Evolutionary conservation across 2,797 vertebrate genomes (phyloP).

Genomic region (Momotus momota): DNA sequence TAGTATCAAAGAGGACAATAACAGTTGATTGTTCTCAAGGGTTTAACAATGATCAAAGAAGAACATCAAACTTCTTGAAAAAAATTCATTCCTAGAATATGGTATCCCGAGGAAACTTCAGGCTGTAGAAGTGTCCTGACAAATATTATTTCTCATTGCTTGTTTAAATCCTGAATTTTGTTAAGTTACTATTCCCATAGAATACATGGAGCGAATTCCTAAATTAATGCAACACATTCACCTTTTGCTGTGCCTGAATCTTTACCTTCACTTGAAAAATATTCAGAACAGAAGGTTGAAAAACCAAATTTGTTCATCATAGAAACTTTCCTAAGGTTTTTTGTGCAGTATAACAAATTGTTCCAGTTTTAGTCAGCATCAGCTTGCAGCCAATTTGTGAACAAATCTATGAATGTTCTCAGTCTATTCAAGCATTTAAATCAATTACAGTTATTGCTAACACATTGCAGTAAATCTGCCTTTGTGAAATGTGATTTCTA

Average conservation of each 20-base stretch:
- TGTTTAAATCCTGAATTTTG: background rate
- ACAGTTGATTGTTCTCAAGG: background rate
- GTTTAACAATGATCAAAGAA: background rate
- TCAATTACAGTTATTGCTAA: constrained; percentile 2
- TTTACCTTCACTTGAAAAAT: background rate
- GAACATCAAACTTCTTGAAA: background rate
- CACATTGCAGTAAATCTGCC: background rate
- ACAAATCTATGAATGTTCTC: background rate
- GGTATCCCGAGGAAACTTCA: background rate
- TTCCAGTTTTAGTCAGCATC: background rate
- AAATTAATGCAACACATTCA: background rate
- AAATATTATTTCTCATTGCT: background rate
- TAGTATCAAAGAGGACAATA: background rate
- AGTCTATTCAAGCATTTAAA: constrained; percentile 20
- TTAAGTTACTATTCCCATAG: background rate
- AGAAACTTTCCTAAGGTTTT: background rate
- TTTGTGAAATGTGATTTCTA: constrained; percentile 1
- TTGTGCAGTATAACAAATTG: background rate
- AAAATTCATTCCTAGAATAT: background rate
- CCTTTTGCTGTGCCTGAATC: background rate
- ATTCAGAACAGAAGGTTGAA: background rate
- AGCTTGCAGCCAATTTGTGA: background rate
- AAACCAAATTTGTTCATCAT: background rate
- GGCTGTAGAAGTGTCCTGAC: background rate
- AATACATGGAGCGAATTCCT: background rate